These are phyloP conservation scores for Drosophila bocqueti DNA, from an alignment of 1,140 invertebrate species.

Conservation along the genomic window DNA sequence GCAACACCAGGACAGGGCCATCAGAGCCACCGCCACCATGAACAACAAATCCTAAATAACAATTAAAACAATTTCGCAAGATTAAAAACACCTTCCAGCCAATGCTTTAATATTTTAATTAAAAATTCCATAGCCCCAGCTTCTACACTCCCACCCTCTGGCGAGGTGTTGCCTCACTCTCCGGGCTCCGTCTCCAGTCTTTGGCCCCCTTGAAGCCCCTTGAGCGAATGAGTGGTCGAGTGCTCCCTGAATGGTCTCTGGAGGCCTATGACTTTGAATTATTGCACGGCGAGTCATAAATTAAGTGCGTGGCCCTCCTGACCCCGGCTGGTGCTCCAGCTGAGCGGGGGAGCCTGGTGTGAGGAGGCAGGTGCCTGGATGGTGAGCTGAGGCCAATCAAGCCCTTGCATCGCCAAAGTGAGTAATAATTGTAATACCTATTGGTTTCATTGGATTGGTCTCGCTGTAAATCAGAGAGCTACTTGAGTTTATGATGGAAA, in stretches of 20 bases:
- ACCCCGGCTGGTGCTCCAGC: slow-evolving; percentile 9
- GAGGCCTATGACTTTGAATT: slow-evolving; percentile 83
- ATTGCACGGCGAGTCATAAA: slow-evolving; percentile 80
- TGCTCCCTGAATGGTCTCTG: slow-evolving; percentile 70
- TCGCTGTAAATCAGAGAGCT: neutral
- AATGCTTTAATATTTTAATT: slow-evolving; percentile 83
- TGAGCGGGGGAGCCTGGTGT: neutral
- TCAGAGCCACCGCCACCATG: neutral
- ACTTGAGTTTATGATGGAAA: neutral
- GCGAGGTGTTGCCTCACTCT: slow-evolving; percentile 34
- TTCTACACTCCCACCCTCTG: neutral
- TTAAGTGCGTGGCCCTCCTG: slow-evolving; percentile 62
- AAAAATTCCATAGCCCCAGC: slow-evolving; percentile 73
- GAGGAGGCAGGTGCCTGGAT: slow-evolving; percentile 17
- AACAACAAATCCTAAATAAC: slow-evolving; percentile 79
- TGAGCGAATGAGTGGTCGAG: slow-evolving; percentile 62
- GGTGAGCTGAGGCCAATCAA: slow-evolving; percentile 7
- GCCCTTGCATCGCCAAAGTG: slow-evolving; percentile 1
- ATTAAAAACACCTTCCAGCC: slow-evolving; percentile 80
- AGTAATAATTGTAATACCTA: neutral
- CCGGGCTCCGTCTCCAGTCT: slow-evolving; percentile 3
- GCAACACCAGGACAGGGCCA: slow-evolving; percentile 21
- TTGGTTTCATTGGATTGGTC: neutral
- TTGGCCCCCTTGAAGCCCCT: slow-evolving; percentile 16
- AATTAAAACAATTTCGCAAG: slow-evolving; percentile 83